Base-by-base conservation (phyloP, 2,888 invertebrate species). In the Galerucella pusilla region DNA sequence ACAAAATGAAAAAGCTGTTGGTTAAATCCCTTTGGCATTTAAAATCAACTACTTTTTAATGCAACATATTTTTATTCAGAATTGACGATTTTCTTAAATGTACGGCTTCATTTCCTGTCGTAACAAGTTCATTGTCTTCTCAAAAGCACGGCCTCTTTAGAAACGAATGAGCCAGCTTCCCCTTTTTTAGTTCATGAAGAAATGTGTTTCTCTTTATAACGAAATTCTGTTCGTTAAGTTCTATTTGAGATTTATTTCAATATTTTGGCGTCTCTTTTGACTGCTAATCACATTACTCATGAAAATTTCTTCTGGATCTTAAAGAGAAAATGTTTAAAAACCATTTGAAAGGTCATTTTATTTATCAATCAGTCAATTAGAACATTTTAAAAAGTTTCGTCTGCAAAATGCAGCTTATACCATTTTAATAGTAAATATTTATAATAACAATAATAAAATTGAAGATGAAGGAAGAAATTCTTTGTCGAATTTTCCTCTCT, bases 41-140 rank as follows among this genome's bases (percentile, higher is more conserved):
- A 42, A 42, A 42, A 42, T 42, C 35, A 42, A 6, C 7, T 1
- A 9, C 35, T 42, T 42, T 42, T 42, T 5, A 49, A 49, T 49
- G 14, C 11, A 14, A 49, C 49, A 49, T 57, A 16, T 57, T 57
- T 16, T 16, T 57, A n/a, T 57, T 57, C 1, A 57, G 2, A 57
- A 57, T 16, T 10, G 2, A 4, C 57, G 20, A 16, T 10, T 20
- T 20, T 20, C 10, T 16, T 0, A 16, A 20, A 57, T 20, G 2
- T 20, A 11, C 35, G 7, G 16, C 42, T 7, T 42, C 35, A 42
- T 63, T 35, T 63, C n/a, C 42, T n/a, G 0, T 5, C n/a, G 12
- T 35, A 63, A 42, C 35, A n/a, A 63, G 12, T 42, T 63, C 63
- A 42, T 63, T 63, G 63, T 63, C 35, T 42, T 4, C 35, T 35